These are phyloP conservation scores for Dryas iulia DNA, from an alignment of 1,140 invertebrate genomes.

Conservation along the genomic window DNA sequence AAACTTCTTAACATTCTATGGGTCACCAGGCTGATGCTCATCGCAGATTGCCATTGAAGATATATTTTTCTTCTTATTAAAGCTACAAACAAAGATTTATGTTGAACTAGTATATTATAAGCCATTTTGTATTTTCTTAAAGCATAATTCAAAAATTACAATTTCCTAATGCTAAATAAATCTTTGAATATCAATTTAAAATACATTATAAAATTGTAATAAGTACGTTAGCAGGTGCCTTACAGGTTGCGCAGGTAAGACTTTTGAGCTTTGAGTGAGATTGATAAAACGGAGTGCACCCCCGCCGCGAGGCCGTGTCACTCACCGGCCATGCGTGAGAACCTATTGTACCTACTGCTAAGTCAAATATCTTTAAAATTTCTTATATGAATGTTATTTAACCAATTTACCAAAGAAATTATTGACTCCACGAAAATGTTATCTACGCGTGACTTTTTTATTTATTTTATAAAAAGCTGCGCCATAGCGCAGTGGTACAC, in stretches of 20 bases:
- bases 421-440: background rate
- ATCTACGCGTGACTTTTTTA: background rate
- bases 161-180: background rate
- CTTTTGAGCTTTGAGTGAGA: conserved; percentile 24
- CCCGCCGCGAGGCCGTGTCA: conserved; percentile 29
- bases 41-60: too few relatives aligned
- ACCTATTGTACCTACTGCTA: conserved; percentile 19
- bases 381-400: background rate
- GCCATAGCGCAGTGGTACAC: too few relatives aligned
- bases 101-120: too few relatives aligned
- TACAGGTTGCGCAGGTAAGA: conserved; percentile 20
- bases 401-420: background rate
- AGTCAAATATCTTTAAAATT: conserved; percentile 8
- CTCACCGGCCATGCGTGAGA: conserved; percentile 31
- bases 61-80: too few relatives aligned
- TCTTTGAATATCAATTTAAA: background rate
- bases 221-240: conserved; percentile 10
- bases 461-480: too few relatives aligned
- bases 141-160: too few relatives aligned
- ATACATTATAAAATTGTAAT: background rate
- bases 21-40: too few relatives aligned
- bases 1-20: too few relatives aligned
- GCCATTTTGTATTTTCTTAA: too few relatives aligned
- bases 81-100: too few relatives aligned
- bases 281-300: conserved; percentile 30